Conservation (phyloP, 2,888 invertebrate genomes). For the Galerucella pusilla region DNA sequence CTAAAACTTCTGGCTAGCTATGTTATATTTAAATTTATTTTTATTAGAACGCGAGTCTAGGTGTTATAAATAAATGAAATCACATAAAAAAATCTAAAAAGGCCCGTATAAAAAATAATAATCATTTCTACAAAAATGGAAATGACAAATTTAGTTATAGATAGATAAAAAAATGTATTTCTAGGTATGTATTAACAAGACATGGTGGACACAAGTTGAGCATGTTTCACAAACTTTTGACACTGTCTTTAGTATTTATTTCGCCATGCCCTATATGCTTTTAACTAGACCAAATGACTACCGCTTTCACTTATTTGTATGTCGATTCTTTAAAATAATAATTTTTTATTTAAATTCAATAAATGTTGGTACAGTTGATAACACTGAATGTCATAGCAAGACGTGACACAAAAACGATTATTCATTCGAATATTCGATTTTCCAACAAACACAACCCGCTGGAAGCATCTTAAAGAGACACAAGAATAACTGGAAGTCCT, state of each 20-base stretch:
- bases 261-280: slow-evolving; percentile 14
- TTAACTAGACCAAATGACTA: slow-evolving; percentile 30
- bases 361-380: too few relatives aligned
- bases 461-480: too few relatives aligned
- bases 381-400: too few relatives aligned
- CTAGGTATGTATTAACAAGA: slow-evolving; percentile 64
- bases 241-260: slow-evolving; percentile 26
- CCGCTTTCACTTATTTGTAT: not conserved
- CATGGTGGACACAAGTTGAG: slow-evolving; percentile 66
- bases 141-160: slow-evolving; percentile 12
- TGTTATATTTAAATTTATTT: not conserved
- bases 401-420: too few relatives aligned
- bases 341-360: too few relatives aligned
- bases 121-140: not conserved
- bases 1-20: too few relatives aligned
- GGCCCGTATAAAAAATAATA: not conserved
- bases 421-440: too few relatives aligned
- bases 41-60: not conserved
- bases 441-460: too few relatives aligned
- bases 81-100: not conserved
- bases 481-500: too few relatives aligned
- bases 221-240: slow-evolving; percentile 47
- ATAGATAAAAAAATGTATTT: slow-evolving; percentile 52
- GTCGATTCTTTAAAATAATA: too few relatives aligned
- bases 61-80: not conserved